A percentile compares a stretch with the other conserved stretches of the same genome.
Evolutionary conservation across 2,888 invertebrate genomes (phyloP).

Genomic region (Perdita meconis): DNA sequence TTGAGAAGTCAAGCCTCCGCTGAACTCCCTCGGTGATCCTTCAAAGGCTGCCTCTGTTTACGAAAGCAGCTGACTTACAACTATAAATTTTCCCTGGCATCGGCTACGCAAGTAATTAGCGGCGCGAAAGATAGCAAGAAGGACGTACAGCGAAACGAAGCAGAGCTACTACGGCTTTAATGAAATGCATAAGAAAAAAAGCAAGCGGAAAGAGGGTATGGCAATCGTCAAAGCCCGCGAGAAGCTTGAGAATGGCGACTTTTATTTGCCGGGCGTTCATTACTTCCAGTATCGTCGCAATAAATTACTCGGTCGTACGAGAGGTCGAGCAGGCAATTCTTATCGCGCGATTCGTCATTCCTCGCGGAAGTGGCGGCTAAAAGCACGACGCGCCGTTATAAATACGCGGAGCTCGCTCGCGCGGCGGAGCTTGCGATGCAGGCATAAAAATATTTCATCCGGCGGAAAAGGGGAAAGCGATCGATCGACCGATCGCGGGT

Average conservation of each 20-base stretch:
- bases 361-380: slow-evolving; percentile 7
- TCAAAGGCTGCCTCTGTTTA: too few relatives aligned
- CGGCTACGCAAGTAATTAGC: too few relatives aligned
- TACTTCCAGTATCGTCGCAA: slow-evolving; percentile 42
- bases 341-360: slow-evolving; percentile 42
- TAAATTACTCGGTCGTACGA: slow-evolving; percentile 27
- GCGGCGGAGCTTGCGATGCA: background rate
- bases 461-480: slow-evolving; percentile 8
- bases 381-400: slow-evolving; percentile 20
- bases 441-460: background rate
- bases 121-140: too few relatives aligned
- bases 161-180: too few relatives aligned
- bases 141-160: too few relatives aligned
- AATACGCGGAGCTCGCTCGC: slow-evolving; percentile 18
- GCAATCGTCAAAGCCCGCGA: background rate
- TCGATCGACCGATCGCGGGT: slow-evolving; percentile 26
- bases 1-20: too few relatives aligned
- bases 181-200: too few relatives aligned
- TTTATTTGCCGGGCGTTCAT: slow-evolving; percentile 27
- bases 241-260: slow-evolving; percentile 14
- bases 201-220: too few relatives aligned
- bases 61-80: too few relatives aligned
- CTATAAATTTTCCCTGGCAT: too few relatives aligned
- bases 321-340: slow-evolving; percentile 13
- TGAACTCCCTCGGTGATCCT: too few relatives aligned